A percentile compares a stretch with the other conserved stretches of the same genome.
Conservation (phyloP, 2,888 invertebrate genomes). For the Cosmia trapezina region DNA sequence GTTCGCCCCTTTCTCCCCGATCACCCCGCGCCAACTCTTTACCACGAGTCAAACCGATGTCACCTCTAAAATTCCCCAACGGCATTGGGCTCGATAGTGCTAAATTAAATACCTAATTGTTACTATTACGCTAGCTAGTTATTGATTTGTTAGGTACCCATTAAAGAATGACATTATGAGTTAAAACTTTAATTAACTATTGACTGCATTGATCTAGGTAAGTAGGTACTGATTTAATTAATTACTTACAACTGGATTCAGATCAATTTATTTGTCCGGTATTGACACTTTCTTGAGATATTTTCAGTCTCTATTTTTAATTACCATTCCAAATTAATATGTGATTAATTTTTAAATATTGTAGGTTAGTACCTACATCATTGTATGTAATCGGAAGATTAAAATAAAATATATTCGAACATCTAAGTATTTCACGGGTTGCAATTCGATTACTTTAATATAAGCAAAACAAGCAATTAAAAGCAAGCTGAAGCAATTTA, state of each 20-base stretch:
- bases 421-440: no score
- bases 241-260: background rate
- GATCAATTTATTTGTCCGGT: constrained; percentile 10
- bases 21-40: constrained; percentile 80
- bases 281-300: constrained; percentile 10
- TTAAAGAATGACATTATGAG: constrained; percentile 7
- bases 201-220: constrained; percentile 4
- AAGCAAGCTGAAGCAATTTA: no score
- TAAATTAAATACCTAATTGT: constrained; percentile 39
- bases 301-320: constrained; percentile 19
- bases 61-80: constrained; percentile 79
- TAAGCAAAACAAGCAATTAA: no score
- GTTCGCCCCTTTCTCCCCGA: constrained; percentile 70
- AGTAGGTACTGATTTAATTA: constrained; percentile 13
- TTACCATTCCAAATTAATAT: constrained; percentile 38
- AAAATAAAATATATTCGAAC: constrained; percentile 9
- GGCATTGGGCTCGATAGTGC: constrained; percentile 57
- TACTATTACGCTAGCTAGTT: constrained; percentile 18
- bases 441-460: no score
- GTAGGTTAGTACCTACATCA: constrained; percentile 34
- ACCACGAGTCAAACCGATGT: constrained; percentile 73
- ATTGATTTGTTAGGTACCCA: constrained; percentile 5
- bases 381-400: constrained; percentile 50
- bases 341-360: constrained; percentile 12
- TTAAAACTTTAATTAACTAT: constrained; percentile 8